These are phyloP conservation scores for Yponomeuta malinellus DNA, from an alignment of 2,888 invertebrate species.

Conservation along the genomic window DNA sequence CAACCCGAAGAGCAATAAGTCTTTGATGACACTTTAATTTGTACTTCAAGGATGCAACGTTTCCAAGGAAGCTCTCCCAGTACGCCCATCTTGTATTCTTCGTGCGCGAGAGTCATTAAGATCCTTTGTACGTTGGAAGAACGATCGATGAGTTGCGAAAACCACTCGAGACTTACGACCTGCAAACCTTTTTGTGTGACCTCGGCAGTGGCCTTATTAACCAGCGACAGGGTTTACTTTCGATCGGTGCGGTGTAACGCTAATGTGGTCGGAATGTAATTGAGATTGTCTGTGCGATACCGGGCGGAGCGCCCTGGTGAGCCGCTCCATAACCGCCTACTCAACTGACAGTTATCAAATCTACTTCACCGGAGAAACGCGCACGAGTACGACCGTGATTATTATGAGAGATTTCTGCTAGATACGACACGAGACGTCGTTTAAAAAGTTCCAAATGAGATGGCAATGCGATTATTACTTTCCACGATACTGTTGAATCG, in stretches of 20 bases:
- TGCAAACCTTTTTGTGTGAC: not conserved
- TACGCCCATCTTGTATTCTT: slow-evolving; percentile 50
- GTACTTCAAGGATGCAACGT: slow-evolving; percentile 41
- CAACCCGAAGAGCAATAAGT: slow-evolving; percentile 12
- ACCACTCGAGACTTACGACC: slow-evolving; percentile 39
- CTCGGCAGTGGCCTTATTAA: not conserved
- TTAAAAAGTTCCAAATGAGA: not conserved
- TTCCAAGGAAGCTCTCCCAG: slow-evolving; percentile 43
- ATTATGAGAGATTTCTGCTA: not conserved
- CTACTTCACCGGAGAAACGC: slow-evolving; percentile 16
- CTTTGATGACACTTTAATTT: slow-evolving; percentile 36
- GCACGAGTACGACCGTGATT: slow-evolving; percentile 18
- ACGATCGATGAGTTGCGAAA: slow-evolving; percentile 53
- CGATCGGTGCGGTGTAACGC: not conserved
- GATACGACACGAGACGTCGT: not conserved
- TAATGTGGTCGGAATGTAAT: slow-evolving; percentile 36
- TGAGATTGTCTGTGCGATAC: slow-evolving; percentile 51
- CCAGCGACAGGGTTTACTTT: not conserved
- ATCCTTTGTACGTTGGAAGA: slow-evolving; percentile 50
- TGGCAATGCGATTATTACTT: not conserved
- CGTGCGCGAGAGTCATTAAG: slow-evolving; percentile 55
- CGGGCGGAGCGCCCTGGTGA: slow-evolving; percentile 18
- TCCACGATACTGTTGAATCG: not conserved
- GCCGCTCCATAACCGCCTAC: slow-evolving; percentile 32
- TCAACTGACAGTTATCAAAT: slow-evolving; percentile 37